Percentiles rank a stretch among this genome's conserved stretches.
Evolutionary conservation across 2,113 vertebrate genomes (phyloP).

Genomic region (Urocynchramus pylzowi): DNA sequence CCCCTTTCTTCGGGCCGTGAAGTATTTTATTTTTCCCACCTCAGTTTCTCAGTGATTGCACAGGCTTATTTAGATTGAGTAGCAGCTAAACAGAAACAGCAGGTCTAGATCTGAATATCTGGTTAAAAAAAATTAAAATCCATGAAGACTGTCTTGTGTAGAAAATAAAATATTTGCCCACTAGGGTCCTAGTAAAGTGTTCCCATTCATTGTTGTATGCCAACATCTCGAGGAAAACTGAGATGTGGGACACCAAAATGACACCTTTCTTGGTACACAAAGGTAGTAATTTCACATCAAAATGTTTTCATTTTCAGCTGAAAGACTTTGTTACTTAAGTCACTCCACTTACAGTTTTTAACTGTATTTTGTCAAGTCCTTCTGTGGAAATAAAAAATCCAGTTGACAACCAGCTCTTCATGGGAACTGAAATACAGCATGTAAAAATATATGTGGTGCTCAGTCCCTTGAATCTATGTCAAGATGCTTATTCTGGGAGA

Average conservation of each 20-base stretch:
- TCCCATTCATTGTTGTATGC: rapidly evolving
- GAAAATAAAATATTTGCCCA: not conserved
- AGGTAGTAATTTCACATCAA: not conserved
- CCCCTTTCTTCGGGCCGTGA: not conserved
- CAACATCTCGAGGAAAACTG: not conserved
- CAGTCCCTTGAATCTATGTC: not conserved
- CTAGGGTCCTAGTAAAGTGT: not conserved
- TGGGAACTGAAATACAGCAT: not conserved
- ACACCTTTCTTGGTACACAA: not conserved
- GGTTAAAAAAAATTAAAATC: not conserved
- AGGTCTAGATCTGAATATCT: not conserved
- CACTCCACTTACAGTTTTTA: not conserved
- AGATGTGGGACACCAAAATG: not conserved
- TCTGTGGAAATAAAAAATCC: not conserved
- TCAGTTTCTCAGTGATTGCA: not conserved
- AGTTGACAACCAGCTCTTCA: not conserved
- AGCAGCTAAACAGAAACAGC: not conserved
- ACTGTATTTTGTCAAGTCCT: not conserved
- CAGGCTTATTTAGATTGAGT: not conserved
- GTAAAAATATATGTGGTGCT: not conserved
- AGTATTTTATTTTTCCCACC: not conserved
- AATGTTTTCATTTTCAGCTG: not conserved
- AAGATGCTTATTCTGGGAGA: not conserved
- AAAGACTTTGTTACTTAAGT: not conserved
- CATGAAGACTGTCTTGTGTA: not conserved